These are phyloP conservation scores for Diarsia mendica DNA, from an alignment of 2,888 invertebrate species.

Conservation along the genomic window DNA sequence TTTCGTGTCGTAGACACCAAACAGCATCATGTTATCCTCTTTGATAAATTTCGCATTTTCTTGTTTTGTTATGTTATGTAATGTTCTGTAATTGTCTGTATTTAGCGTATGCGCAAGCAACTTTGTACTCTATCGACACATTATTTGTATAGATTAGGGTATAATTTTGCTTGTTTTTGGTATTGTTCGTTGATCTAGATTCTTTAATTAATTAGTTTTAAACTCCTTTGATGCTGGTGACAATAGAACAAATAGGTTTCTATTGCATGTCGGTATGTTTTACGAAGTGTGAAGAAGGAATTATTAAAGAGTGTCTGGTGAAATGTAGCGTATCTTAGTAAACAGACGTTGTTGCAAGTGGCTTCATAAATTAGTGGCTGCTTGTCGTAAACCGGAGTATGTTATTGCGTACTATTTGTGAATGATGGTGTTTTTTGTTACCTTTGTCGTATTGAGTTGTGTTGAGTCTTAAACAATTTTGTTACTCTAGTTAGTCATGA, in stretches of 20 bases:
- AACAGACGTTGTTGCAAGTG: slow-evolving; percentile 42
- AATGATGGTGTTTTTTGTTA: slow-evolving; percentile 22
- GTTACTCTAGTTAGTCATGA: background rate
- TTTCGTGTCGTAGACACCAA: slow-evolving; percentile 54
- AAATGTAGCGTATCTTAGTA: slow-evolving; percentile 48
- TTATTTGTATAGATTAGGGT: slow-evolving; percentile 38
- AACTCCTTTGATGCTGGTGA: slow-evolving; percentile 69
- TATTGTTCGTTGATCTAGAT: slow-evolving; percentile 64
- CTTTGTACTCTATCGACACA: slow-evolving; percentile 52
- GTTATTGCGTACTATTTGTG: slow-evolving; percentile 24
- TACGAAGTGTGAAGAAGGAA: slow-evolving; percentile 62
- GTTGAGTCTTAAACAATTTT: background rate
- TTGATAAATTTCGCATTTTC: slow-evolving; percentile 68
- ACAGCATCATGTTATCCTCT: slow-evolving; percentile 62
- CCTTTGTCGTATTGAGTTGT: slow-evolving; percentile 6
- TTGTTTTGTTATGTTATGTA: slow-evolving; percentile 72
- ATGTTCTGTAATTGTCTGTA: slow-evolving; percentile 69
- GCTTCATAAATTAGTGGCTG: slow-evolving; percentile 49
- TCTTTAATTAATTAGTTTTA: slow-evolving; percentile 71
- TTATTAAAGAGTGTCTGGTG: slow-evolving; percentile 59
- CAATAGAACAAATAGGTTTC: slow-evolving; percentile 61
- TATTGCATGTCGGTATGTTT: slow-evolving; percentile 60
- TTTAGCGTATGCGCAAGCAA: slow-evolving; percentile 50
- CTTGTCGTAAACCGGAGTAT: slow-evolving; percentile 42
- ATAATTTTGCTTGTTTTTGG: slow-evolving; percentile 47